A percentile compares a stretch with the other conserved stretches of the same genome.
phyloP scores from a whole-genome alignment of 2,888 invertebrate species.

The Diaphora mendica region DNA sequence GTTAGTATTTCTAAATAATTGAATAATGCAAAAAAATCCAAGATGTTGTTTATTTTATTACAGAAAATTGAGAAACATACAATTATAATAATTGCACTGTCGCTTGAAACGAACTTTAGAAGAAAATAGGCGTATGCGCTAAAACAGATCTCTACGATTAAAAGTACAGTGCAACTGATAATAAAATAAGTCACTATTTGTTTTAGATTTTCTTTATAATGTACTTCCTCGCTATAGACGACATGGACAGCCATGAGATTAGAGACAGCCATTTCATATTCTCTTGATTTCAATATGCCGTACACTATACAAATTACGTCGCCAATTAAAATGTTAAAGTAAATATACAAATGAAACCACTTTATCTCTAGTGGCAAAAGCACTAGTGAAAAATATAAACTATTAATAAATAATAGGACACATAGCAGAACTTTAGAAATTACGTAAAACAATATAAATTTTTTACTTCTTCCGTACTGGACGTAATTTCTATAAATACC shows the following conservation, averaged over 20 bases:
- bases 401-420: not conserved
- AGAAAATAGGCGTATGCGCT: not conserved
- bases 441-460: not conserved
- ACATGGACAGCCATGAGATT: not conserved
- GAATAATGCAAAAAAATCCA: not conserved
- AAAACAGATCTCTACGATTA: not conserved
- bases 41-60: not conserved
- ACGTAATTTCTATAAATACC: constrained; percentile 8
- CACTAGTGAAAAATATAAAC: not conserved
- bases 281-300: not conserved
- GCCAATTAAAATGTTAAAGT: not conserved
- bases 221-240: not conserved
- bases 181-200: not conserved
- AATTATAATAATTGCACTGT: not conserved
- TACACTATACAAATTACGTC: not conserved
- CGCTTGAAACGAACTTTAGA: not conserved
- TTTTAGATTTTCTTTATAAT: not conserved
- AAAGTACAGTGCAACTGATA: not conserved
- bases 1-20: not conserved
- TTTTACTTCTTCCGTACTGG: not conserved
- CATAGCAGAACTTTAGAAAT: not conserved
- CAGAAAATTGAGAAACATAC: not conserved
- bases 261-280: not conserved
- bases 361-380: not conserved
- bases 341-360: not conserved